Percentiles rank a stretch among this genome's conserved stretches.
phyloP scores from a whole-genome alignment of 2,797 vertebrate genomes.

The Rhinatrema bivittatum region DNA sequence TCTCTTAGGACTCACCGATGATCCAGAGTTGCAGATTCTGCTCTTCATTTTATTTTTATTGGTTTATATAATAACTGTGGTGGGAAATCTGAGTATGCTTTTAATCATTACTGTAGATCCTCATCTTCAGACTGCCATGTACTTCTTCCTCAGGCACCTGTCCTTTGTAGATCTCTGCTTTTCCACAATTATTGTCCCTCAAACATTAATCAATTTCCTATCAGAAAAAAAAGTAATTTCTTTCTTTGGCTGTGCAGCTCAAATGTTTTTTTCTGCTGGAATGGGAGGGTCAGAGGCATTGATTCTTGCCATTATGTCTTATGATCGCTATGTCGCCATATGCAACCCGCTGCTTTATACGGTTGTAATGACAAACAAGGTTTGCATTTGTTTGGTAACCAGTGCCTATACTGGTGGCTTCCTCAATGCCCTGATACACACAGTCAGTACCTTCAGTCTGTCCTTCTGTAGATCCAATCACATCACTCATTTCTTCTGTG shows the following conservation, averaged over 20 bases:
- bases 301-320: conserved; percentile 10
- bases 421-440: conserved; percentile 5
- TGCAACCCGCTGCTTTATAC: conserved; percentile 1
- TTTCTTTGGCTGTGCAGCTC: conserved; percentile 30
- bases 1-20: conserved; percentile 1
- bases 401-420: not conserved
- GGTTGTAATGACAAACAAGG: not conserved
- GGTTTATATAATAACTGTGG: not conserved
- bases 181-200: conserved; percentile 36
- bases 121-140: conserved; percentile 2
- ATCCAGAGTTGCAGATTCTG: not conserved
- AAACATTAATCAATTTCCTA: conserved; percentile 32
- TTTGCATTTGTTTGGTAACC: not conserved
- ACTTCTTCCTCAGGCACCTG: conserved; percentile 23
- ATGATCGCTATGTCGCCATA: conserved; percentile 5
- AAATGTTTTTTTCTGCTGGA: conserved; percentile 31
- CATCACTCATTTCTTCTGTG: no score
- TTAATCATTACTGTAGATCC: not conserved
- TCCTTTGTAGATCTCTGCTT: conserved; percentile 40
- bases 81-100: conserved; percentile 1
- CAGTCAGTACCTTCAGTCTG: not conserved
- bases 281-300: conserved; percentile 7
- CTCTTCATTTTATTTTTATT: conserved; percentile 1
- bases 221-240: conserved; percentile 28
- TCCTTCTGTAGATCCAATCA: no score